Evolutionary conservation across 2,113 vertebrate species (phyloP), one percentile per base, ranked within the genome.

Genomic region (Terrapene triunguis): DNA sequence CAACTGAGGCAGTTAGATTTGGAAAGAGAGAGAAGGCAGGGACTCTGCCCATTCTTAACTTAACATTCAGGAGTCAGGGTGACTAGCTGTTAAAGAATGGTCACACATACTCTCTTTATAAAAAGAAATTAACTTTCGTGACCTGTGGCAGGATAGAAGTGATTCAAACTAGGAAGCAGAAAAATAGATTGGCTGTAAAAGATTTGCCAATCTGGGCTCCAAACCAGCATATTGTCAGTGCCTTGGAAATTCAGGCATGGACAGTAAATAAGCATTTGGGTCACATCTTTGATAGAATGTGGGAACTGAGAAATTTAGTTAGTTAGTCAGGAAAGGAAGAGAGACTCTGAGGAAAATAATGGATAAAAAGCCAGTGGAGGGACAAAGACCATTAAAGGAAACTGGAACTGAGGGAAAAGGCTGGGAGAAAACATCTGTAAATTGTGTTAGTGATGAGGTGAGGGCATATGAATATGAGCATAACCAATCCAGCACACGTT

Each of bases 361-460:
- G 92, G 85, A 48, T 42, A 27, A 84, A 62, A 86, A 94, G 94
- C 80, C 81, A 91, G 79, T 72, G 69, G 82, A 84, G 89, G 25
- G 5, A 76, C 13, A 78, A 57, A 83, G 53, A 62, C 53, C 7
- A 27, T 29, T 42, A 35, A 54, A 27, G 24, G 48, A 54, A 96
- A 89, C 48, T 65, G 87, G 29, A 82, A 89, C 74, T 79, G 90
- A 88, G 53, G 82, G 55, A 82, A 90, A 96, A 86, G 90, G 62
- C 93, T 96, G 93, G 88, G 87, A 93, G 94, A 94, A 95, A 94
- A 88, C 27, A 86, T 95, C 84, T 96, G 80, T 96, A 91, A 92
- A n/a, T 85, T 89, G 38, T 94, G 89, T 69, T 96, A 80, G 92
- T 5, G 6, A 17, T 90, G 79, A 96, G 72, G 44, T 91, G 84